Percentiles rank a stretch among this genome's conserved stretches.
Conservation (phyloP, 2,888 invertebrate species). For the Brachyptera risi region DNA sequence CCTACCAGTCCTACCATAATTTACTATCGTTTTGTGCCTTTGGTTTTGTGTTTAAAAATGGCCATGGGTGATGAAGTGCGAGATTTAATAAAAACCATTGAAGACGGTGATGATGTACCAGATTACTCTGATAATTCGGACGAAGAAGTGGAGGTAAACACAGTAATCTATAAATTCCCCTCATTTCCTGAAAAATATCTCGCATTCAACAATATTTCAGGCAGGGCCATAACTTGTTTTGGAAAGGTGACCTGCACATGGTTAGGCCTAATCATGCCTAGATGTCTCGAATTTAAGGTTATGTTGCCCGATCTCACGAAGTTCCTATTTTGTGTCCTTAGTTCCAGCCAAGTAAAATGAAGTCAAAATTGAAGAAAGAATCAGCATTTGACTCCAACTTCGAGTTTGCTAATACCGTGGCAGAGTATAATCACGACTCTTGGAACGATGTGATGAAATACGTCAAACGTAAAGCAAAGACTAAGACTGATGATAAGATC, state of each 20-base stretch:
- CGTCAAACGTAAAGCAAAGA: conserved; percentile 72
- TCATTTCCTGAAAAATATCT: too few relatives aligned
- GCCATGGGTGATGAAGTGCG: neutral
- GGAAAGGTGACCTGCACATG: neutral
- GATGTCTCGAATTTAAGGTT: neutral
- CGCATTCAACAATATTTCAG: too few relatives aligned
- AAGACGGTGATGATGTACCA: conserved; percentile 76
- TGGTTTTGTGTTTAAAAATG: too few relatives aligned
- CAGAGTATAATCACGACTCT: conserved; percentile 76
- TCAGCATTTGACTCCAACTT: conserved; percentile 79
- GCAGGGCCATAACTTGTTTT: neutral
- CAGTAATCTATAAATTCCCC: too few relatives aligned
- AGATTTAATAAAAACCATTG: conserved; percentile 77
- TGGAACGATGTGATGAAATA: conserved; percentile 78
- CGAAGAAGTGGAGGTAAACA: conserved; percentile 68
- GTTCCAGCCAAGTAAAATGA: conserved; percentile 81
- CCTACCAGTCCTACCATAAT: too few relatives aligned
- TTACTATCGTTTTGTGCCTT: too few relatives aligned
- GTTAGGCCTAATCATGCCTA: neutral
- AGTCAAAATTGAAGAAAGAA: conserved; percentile 61
- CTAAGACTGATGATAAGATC: conserved; percentile 82
- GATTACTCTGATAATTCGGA: conserved; percentile 74
- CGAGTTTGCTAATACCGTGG: conserved; percentile 69
- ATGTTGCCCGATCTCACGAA: neutral
- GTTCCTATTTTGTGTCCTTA: conserved; percentile 44